Percentiles rank a stretch among this genome's conserved stretches.
phyloP scores from a whole-genome alignment of 2,888 invertebrate species.

The Cephus nigrinus region DNA sequence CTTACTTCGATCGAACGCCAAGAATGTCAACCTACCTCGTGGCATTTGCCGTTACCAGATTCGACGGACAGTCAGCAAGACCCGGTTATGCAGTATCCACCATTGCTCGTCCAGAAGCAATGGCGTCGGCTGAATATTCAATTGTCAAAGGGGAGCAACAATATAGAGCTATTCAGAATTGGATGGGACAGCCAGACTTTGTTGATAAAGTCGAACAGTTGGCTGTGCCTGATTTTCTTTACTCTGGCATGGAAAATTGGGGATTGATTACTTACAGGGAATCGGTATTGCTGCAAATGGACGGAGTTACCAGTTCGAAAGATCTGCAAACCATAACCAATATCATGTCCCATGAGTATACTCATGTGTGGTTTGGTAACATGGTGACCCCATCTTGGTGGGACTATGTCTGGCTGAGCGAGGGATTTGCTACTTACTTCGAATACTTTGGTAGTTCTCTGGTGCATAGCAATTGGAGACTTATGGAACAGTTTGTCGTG shows the following conservation, averaged over 20 bases:
- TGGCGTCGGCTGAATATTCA: slow-evolving; percentile 23
- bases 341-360: slow-evolving; percentile 68
- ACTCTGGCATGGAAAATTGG: slow-evolving; percentile 95
- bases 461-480: slow-evolving; percentile 59
- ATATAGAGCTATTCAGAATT: slow-evolving; percentile 35
- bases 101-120: slow-evolving; percentile 42
- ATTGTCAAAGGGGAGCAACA: slow-evolving; percentile 35
- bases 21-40: slow-evolving; percentile 52
- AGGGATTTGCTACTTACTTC: slow-evolving; percentile 70
- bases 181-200: slow-evolving; percentile 37
- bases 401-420: slow-evolving; percentile 64
- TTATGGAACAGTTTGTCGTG: slow-evolving; percentile 66
- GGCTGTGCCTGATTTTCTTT: slow-evolving; percentile 86
- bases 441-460: slow-evolving; percentile 57
- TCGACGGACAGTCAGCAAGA: slow-evolving; percentile 24
- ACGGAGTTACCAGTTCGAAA: slow-evolving; percentile 28
- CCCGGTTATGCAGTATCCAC: slow-evolving; percentile 21
- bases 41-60: slow-evolving; percentile 48
- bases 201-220: slow-evolving; percentile 79
- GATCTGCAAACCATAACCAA: slow-evolving; percentile 31
- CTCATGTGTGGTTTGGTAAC: slow-evolving; percentile 69
- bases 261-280: slow-evolving; percentile 82
- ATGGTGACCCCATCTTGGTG: slow-evolving; percentile 60
- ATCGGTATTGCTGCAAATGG: slow-evolving; percentile 34
- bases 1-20: slow-evolving; percentile 40